phyloP scores from a whole-genome alignment of 2,888 invertebrate species.

The Mongoloraphidia duomilia region DNA sequence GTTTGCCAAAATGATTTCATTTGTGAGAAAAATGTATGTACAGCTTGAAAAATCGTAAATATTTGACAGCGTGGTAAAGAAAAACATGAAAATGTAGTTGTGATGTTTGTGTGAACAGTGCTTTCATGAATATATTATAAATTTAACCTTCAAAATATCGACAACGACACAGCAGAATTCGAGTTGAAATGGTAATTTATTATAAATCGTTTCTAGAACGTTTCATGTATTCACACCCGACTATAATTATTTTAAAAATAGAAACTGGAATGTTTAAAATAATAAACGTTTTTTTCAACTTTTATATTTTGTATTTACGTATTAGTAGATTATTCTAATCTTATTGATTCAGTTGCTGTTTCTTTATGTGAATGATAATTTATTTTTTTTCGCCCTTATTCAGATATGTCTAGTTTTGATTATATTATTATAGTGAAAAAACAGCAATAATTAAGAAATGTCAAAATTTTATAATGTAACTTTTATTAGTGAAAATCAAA shows the following conservation, averaged over 20 bases:
- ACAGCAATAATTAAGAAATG: no score
- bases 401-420: background rate
- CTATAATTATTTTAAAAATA: background rate
- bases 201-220: background rate
- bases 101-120: no score
- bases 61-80: no score
- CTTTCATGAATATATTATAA: no score
- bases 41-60: no score
- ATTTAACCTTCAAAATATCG: no score
- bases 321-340: background rate
- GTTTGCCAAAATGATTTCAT: slow-evolving; percentile 1
- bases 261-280: background rate
- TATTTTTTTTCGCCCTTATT: background rate
- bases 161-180: no score
- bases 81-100: no score
- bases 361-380: background rate
- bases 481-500: no score
- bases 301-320: background rate
- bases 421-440: background rate
- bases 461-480: no score
- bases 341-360: background rate
- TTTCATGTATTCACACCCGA: background rate
- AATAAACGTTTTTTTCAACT: background rate
- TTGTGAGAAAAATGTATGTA: background rate
- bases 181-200: no score